A percentile compares a stretch with the other conserved stretches of the same genome.
Conservation (phyloP, 2,888 invertebrate species). For the Sinentomon sp. region DNA sequence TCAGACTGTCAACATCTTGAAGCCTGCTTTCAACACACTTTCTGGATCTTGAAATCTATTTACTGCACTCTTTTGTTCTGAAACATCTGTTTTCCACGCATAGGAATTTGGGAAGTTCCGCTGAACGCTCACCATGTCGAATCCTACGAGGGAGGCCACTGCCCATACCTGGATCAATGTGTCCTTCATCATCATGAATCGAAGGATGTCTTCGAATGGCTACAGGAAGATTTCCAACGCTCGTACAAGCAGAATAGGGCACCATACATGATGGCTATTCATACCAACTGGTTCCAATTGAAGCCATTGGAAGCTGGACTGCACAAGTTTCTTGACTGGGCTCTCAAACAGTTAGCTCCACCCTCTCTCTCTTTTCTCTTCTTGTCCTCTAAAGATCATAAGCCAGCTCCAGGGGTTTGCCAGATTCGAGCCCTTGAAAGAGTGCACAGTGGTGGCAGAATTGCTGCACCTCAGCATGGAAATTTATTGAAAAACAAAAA, state of each 20-base stretch:
- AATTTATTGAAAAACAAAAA: too few species aligned
- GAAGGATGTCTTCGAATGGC: constrained; percentile 41
- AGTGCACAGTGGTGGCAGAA: too few species aligned
- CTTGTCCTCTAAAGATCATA: too few species aligned
- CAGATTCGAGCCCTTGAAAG: too few species aligned
- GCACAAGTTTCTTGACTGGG: constrained; percentile 61
- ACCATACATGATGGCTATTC: constrained; percentile 84
- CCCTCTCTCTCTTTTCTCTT: too few species aligned
- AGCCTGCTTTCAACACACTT: too few species aligned
- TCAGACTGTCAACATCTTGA: background rate
- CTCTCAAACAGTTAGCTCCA: constrained; percentile 38
- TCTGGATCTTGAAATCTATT: too few species aligned
- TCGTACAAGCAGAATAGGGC: constrained; percentile 64
- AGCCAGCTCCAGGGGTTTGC: too few species aligned
- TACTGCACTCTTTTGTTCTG: too few species aligned
- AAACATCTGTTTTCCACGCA: constrained; percentile 16
- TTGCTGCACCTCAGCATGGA: too few species aligned
- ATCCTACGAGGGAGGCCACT: constrained; percentile 67
- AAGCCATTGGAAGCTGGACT: constrained; percentile 52
- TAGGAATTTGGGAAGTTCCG: constrained; percentile 73
- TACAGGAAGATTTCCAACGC: constrained; percentile 60
- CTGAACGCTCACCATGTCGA: constrained; percentile 68
- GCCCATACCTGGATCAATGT: constrained; percentile 72
- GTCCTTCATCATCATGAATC: constrained; percentile 54
- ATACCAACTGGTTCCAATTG: constrained; percentile 87